These are phyloP conservation scores for Galagoides demidoff DNA, from an alignment of 2,797 vertebrate species.

Conservation along the genomic window DNA sequence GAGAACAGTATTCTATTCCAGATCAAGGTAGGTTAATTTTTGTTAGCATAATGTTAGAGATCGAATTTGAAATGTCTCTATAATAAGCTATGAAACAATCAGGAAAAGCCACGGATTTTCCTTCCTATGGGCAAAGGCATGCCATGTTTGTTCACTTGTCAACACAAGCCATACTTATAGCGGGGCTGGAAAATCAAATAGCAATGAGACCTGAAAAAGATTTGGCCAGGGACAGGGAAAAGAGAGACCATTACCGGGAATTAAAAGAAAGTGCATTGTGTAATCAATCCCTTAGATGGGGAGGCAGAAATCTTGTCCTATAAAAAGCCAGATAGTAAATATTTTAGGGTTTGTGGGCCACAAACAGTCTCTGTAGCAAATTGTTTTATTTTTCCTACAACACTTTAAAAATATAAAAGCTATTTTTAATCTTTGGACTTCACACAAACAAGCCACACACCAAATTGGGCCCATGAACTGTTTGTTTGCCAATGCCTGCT, in stretches of 20 bases:
- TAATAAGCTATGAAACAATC: not conserved
- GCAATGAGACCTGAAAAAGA: not conserved
- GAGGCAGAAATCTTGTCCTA: not conserved
- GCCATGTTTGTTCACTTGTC: not conserved
- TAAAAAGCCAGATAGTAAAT: constrained; percentile 36
- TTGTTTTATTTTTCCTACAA: constrained; percentile 28
- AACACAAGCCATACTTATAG: not conserved
- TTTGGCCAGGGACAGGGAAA: too few species aligned
- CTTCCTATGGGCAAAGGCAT: not conserved
- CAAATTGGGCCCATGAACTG: not conserved
- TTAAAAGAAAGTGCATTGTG: not conserved
- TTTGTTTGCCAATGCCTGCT: not conserved
- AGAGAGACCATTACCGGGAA: not conserved
- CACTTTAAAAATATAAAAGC: constrained; percentile 46
- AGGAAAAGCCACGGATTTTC: not conserved
- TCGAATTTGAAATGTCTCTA: not conserved
- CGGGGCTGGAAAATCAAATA: not conserved
- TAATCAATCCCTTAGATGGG: not conserved
- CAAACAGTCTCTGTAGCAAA: not conserved
- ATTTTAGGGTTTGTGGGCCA: not conserved
- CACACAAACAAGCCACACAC: constrained; percentile 12
- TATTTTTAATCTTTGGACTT: not conserved
- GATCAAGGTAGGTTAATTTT: not conserved
- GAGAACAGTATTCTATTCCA: not conserved
- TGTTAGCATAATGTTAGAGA: not conserved